Evolutionary conservation across 2,888 invertebrate species (phyloP).

Genomic region (Gastrophysa polygoni): DNA sequence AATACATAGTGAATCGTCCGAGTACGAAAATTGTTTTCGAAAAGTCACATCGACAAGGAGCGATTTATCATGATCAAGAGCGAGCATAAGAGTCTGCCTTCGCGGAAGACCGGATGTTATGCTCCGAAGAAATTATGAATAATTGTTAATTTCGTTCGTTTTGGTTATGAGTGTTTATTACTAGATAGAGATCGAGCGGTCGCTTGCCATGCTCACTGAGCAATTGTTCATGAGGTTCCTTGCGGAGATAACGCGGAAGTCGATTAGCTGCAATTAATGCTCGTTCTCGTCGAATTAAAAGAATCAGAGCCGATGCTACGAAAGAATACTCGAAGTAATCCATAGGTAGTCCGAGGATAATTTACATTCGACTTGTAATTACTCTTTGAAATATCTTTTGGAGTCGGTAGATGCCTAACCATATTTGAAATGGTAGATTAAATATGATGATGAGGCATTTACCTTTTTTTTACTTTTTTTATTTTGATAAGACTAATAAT

Average conservation of each 20-base stretch:
- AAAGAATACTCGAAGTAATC: neutral
- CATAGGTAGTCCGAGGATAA: too few relatives aligned
- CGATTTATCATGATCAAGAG: neutral
- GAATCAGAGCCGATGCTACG: neutral
- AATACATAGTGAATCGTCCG: too few relatives aligned
- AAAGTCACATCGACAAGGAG: too few relatives aligned
- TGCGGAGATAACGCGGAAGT: constrained; percentile 28
- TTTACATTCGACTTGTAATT: too few relatives aligned
- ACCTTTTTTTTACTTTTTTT: too few relatives aligned
- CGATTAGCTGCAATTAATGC: constrained; percentile 25
- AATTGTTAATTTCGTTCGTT: constrained; percentile 53
- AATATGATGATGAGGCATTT: too few relatives aligned
- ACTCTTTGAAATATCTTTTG: too few relatives aligned
- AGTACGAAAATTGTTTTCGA: too few relatives aligned
- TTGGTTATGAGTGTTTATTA: constrained; percentile 42
- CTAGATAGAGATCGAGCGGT: constrained; percentile 31
- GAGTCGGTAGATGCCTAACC: too few relatives aligned
- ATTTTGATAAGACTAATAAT: too few relatives aligned
- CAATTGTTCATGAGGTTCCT: constrained; percentile 34
- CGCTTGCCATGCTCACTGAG: constrained; percentile 29
- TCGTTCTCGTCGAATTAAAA: constrained; percentile 20
- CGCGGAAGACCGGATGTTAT: constrained; percentile 48
- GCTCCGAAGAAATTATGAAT: constrained; percentile 51
- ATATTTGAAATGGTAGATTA: too few relatives aligned
- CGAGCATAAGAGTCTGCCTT: neutral